Evolutionary conservation across 1,140 invertebrate species (phyloP), one percentile per base, ranked within the genome.

Genomic region (Drosophila tristis): DNA sequence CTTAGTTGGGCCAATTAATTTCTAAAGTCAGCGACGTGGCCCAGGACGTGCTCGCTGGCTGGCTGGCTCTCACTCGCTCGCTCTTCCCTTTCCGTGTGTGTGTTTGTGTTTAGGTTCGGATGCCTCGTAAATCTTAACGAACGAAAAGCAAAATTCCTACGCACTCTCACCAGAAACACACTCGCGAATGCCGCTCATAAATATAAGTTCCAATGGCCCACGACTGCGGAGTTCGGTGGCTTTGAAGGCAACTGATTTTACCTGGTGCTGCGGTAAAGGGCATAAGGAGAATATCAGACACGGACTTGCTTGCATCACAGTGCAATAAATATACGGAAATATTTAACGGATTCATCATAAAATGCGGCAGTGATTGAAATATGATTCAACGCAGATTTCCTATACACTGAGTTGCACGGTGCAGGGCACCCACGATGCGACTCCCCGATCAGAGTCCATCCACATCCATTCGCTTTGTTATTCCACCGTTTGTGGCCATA

Each of bases 1-100:
- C 84, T 90, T 89, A 89, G 85, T 90, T 90, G 84, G 79, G 85
- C 84, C 84, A 89, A 89, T 89, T 89, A 89, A 89, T 89, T 89
- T 89, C 84, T 85, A 89, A 89, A 89, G 84, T 89, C 79, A 90
- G 77, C 74, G 70, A 78, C 77, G 77, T 80, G 77, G 44, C 20
- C 70, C 74, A 67, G 76, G 51, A 62, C 61, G 82, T 78, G 75
- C 64, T 56, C 29, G 15, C 31, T 11, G 35, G 9, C 35, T 4
- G 9, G 9, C 25, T 23, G 51, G 31, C 35, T 45, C 39, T 54
- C 65, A 23, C 47, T 31, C 26, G 43, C n/a, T 55, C 39, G 25
- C 39, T 16, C 39, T 51, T 35, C 54, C 39, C 44, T 16, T 47
- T 8, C n/a, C 8, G 56, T 57, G 47, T 47, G 49, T 59, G 20